Evolutionary conservation across 2,888 invertebrate species (phyloP), one percentile per base, ranked within the genome.

Genomic region (Caenorhabditis angaria): DNA sequence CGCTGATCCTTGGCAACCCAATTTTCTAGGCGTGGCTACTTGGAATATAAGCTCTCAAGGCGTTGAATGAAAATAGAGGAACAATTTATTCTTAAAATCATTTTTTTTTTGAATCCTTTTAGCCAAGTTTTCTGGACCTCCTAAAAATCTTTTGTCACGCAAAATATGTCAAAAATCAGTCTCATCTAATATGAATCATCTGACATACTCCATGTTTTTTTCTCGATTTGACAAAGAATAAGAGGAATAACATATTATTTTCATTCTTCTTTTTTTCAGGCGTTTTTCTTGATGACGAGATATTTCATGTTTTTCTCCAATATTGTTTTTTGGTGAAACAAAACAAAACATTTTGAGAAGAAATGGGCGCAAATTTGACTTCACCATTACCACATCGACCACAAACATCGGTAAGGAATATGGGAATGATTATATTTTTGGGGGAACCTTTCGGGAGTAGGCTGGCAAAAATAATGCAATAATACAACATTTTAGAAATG

Each of bases 331-430:
- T 41, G 41, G 3, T 41, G 14, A 41, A 14, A 41, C n/a, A n/a
- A n/a, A n/a, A n/a, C n/a, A n/a, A n/a, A n/a, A n/a, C n/a, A n/a
- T n/a, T 12, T 41, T 14, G 27, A 28, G 61, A n/a, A n/a, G n/a
- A 64, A 69, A 82, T 82, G 82, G 82, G 82, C 48, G 82, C 80
- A 61, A 76, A 76, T 62, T 71, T 82, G 68, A 78, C 82, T 50
- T 82, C 82, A 56, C 82, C 82, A 57, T 60, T 75, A 22, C 76
- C 75, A 25, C 79, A 77, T 67, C 71, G 75, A 10, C 72, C 76
- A 27, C 76, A 70, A 41, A 76, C 78, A 50, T 77, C 78, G 59
- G 55, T 56, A 20, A 27, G 54, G 8, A 35, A 35, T 35, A 10
- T 35, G 35, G 8, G n/a, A n/a, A n/a, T n/a, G n/a, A n/a, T n/a